Conservation (phyloP, 2,113 vertebrate genomes). For the Chionomys nivalis region DNA sequence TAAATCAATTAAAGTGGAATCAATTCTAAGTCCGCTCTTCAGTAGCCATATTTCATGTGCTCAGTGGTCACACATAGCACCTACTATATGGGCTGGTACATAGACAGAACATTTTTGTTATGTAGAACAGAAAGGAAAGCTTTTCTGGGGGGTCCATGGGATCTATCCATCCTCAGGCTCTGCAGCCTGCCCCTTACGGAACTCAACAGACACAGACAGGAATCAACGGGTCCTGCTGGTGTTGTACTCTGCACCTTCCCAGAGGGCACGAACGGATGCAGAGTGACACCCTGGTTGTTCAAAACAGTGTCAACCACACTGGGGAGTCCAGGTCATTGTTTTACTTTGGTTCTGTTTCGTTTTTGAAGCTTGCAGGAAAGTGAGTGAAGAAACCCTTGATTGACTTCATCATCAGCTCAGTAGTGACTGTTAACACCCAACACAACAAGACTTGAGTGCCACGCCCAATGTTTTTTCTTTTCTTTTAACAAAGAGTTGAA, state of each 20-base stretch:
- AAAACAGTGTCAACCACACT: background rate
- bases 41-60: background rate
- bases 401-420: background rate
- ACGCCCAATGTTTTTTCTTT: background rate
- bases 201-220: no score
- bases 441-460: background rate
- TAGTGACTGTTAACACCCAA: background rate
- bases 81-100: background rate
- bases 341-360: background rate
- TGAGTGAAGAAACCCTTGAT: background rate
- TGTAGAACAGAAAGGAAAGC: background rate
- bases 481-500: background rate
- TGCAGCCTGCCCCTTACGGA: background rate
- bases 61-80: background rate
- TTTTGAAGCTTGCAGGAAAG: slow-evolving; percentile 28
- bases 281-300: background rate
- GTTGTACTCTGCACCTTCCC: background rate
- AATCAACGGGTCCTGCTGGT: no score
- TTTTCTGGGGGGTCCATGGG: background rate
- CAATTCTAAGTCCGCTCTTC: background rate
- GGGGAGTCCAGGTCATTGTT: background rate
- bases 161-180: background rate
- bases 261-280: background rate
- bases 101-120: background rate
- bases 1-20: background rate